Evolutionary conservation across 2,888 invertebrate genomes (phyloP), one percentile per base, ranked within the genome.

Genomic region (Thymelicus acteon): DNA sequence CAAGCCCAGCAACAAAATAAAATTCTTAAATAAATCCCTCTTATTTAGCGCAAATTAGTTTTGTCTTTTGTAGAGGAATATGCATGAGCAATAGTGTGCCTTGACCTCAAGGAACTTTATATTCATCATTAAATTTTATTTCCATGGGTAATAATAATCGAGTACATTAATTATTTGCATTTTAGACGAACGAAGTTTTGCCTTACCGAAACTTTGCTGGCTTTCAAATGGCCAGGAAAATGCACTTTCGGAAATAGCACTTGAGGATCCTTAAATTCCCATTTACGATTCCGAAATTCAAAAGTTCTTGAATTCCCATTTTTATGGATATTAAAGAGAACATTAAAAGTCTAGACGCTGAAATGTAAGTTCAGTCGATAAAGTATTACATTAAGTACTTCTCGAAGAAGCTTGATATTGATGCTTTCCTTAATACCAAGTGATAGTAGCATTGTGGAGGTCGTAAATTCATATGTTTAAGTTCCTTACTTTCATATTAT

Each of bases 301-400:
- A 24, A 60, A 61, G 61, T 24, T 40, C 24, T 24, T 13, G 44
- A 47, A 40, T 61, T 24, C 61, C 61, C 12, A 44, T 47, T 47
- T 24, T 13, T 40, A 61, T 40, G 3, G 44, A 47, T 61, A 57
- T 57, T 57, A 61, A 61, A 61, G 19, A 19, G 61, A 63, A 52
- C 63, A 52, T 63, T 52, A 63, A 63, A 63, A 37, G 63, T 63
- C 63, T 63, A 52, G 52, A 63, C 52, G 39, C 63, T 63, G 63
- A 62, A 24, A 63, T 63, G 37, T 52, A 61, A 19, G 44, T 61
- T 49, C 49, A 63, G 47, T 63, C 52, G 52, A 63, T 63, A 63
- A 52, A 15, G 39, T 52, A 63, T 37, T 39, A 49, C 19, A 57
- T 37, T 57, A 7, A 37, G 57, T 57, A 37, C 24, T 54, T 37